phyloP scores from a whole-genome alignment of 1,140 invertebrate species.

The Metopolophium dirhodum region DNA sequence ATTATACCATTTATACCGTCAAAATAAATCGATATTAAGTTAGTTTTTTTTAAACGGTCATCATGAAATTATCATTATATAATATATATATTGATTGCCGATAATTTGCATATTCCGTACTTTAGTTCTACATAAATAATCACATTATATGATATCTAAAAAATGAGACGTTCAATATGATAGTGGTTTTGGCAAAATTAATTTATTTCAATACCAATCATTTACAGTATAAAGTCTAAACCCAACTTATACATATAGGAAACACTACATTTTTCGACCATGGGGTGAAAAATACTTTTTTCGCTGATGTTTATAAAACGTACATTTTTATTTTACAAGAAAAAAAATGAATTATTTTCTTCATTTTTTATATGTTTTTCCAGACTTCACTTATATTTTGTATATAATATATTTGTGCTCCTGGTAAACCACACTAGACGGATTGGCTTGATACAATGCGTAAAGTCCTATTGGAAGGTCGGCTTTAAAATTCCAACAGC shows the following conservation, averaged over 20 bases:
- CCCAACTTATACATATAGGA: background rate
- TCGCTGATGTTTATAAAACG: background rate
- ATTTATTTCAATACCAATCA: too few relatives aligned
- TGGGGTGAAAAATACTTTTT: background rate
- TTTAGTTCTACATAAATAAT: background rate
- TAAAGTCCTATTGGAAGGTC: background rate
- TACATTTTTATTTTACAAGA: background rate
- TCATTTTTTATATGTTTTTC: background rate
- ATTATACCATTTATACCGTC: background rate
- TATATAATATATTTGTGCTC: background rate
- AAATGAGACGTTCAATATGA: too few relatives aligned
- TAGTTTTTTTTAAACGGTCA: too few relatives aligned
- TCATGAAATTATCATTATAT: background rate
- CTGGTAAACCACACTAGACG: background rate
- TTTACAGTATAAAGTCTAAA: background rate
- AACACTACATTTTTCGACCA: background rate
- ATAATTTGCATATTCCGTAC: background rate
- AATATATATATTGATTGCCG: too few relatives aligned
- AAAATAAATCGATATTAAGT: too few relatives aligned
- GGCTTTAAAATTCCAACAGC: background rate
- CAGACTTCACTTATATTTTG: background rate
- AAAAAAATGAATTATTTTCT: too few relatives aligned
- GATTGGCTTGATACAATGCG: background rate
- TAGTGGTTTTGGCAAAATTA: too few relatives aligned
- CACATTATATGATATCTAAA: too few relatives aligned